Percentiles rank a stretch among this genome's conserved stretches.
phyloP scores from a whole-genome alignment of 2,797 vertebrate species.

The Echiichthys vipera region DNA sequence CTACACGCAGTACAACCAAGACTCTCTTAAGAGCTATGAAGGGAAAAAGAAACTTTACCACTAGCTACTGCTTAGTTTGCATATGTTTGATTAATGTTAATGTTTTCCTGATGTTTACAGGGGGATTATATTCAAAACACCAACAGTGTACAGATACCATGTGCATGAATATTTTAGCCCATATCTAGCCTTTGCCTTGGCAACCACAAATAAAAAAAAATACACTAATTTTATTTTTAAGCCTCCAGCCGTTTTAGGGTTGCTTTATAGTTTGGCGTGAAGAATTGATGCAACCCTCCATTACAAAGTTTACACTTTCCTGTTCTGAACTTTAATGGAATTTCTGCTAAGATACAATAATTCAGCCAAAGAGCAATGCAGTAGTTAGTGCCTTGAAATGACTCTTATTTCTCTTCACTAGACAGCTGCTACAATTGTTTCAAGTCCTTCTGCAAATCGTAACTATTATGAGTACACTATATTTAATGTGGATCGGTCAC shows the following conservation, averaged over 20 bases:
- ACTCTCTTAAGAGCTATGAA: not conserved
- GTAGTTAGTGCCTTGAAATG: not conserved
- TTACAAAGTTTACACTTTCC: constrained; percentile 18
- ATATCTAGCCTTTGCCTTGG: constrained; percentile 14
- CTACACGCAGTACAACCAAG: not conserved
- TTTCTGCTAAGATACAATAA: constrained; percentile 26
- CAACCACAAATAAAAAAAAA: constrained; percentile 9
- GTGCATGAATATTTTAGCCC: constrained; percentile 5
- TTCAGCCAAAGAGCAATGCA: not conserved
- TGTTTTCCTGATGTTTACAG: constrained; percentile 24
- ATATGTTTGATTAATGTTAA: constrained; percentile 25
- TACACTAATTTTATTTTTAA: constrained; percentile 17
- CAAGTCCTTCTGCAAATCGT: not conserved
- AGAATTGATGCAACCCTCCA: constrained; percentile 31
- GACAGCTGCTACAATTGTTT: constrained; percentile 3
- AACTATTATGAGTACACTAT: not conserved
- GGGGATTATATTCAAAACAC: constrained; percentile 20
- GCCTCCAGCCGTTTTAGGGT: constrained; percentile 3
- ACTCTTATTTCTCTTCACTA: not conserved
- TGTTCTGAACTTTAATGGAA: constrained; percentile 16
- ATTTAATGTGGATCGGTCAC: not conserved
- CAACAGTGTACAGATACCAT: constrained; percentile 18
- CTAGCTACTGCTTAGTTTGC: constrained; percentile 8
- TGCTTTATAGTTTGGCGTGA: constrained; percentile 25
- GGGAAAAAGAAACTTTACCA: not conserved